Percentiles rank a stretch among this genome's conserved stretches.
Evolutionary conservation across 2,888 invertebrate species (phyloP).

Genomic region (Megamerina dolium): DNA sequence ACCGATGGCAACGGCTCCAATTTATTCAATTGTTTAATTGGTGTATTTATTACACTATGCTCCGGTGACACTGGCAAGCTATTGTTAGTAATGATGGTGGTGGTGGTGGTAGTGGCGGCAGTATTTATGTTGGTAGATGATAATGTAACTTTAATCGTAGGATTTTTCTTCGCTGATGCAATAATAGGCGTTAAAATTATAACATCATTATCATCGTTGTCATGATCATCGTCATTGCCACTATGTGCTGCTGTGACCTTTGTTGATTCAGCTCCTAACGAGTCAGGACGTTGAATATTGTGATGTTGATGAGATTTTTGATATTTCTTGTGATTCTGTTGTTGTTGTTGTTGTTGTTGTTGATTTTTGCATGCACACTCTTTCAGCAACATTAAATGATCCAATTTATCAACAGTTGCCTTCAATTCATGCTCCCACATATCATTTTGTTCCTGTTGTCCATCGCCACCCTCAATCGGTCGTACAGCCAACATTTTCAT

Average conservation of each 20-base stretch:
- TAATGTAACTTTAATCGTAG: slow-evolving; percentile 15
- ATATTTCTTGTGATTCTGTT: slow-evolving; percentile 19
- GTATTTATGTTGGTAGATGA: slow-evolving; percentile 5
- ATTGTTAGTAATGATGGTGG: slow-evolving; percentile 8
- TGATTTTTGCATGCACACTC: slow-evolving; percentile 46
- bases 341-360: slow-evolving; percentile 23
- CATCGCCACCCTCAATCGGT: slow-evolving; percentile 68
- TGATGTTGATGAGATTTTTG: slow-evolving; percentile 16
- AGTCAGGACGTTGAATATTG: slow-evolving; percentile 30
- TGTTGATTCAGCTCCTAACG: slow-evolving; percentile 37
- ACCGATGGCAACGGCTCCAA: slow-evolving; percentile 46
- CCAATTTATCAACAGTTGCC: slow-evolving; percentile 70
- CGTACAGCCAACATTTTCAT: slow-evolving; percentile 68
- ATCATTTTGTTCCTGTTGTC: slow-evolving; percentile 56
- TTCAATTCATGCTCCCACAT: slow-evolving; percentile 72
- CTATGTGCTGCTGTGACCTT: not conserved
- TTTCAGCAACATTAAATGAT: slow-evolving; percentile 64
- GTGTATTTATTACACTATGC: slow-evolving; percentile 31
- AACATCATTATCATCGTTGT: too few relatives aligned
- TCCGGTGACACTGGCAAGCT: slow-evolving; percentile 47
- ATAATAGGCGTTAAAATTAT: too few relatives aligned
- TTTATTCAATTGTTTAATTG: slow-evolving; percentile 44
- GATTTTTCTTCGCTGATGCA: too few relatives aligned
- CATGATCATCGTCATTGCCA: too few relatives aligned
- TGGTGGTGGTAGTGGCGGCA: slow-evolving; percentile 6